Evolutionary conservation across 2,888 invertebrate genomes (phyloP).

Genomic region (Subacronicta megacephala): DNA sequence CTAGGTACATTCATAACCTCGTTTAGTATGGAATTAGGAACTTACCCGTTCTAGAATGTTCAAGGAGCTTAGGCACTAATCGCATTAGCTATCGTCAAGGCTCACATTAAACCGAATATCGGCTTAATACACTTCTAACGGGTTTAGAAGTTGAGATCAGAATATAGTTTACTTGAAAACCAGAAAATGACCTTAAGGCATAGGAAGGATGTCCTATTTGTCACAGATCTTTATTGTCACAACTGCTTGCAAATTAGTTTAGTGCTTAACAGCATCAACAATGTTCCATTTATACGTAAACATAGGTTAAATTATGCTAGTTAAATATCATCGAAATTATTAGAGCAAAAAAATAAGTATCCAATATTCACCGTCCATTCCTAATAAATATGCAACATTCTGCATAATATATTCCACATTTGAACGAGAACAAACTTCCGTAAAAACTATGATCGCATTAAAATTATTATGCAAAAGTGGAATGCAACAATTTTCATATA

Average conservation of each 20-base stretch:
- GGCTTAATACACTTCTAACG: slow-evolving; percentile 21
- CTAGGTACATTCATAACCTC: slow-evolving; percentile 8
- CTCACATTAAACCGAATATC: slow-evolving; percentile 22
- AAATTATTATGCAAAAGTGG: slow-evolving; percentile 21
- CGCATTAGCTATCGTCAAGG: slow-evolving; percentile 24
- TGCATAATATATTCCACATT: slow-evolving; percentile 17
- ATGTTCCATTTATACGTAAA: no score
- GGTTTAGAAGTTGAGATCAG: slow-evolving; percentile 5
- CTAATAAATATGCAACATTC: slow-evolving; percentile 28
- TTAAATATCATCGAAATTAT: no score
- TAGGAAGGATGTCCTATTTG: not conserved
- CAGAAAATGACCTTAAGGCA: not conserved
- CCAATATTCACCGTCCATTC: slow-evolving; percentile 1
- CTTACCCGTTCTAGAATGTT: slow-evolving; percentile 28
- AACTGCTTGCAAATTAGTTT: no score
- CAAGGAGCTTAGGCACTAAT: slow-evolving; percentile 26
- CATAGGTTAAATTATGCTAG: no score
- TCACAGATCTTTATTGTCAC: no score
- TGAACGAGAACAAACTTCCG: slow-evolving; percentile 8
- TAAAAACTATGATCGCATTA: slow-evolving; percentile 17
- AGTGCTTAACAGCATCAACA: no score
- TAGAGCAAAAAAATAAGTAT: not conserved
- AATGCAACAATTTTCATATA: slow-evolving; percentile 17
- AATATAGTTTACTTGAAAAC: slow-evolving; percentile 1
- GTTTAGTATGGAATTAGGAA: slow-evolving; percentile 23